Conservation (phyloP, 2,113 vertebrate genomes). For the Atlantisia rogersi region DNA sequence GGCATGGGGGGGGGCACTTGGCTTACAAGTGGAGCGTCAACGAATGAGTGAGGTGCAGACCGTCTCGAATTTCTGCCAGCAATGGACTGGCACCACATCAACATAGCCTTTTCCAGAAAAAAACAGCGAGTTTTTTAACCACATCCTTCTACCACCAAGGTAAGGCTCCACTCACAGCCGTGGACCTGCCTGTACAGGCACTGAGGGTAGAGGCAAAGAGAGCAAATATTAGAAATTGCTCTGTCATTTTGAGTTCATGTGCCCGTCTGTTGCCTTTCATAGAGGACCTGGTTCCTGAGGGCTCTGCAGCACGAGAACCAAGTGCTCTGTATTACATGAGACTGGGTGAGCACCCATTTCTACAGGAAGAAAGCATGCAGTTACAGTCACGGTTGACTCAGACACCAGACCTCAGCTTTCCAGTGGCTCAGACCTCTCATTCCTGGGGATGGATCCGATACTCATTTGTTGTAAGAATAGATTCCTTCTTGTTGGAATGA, state of each 20-base stretch:
- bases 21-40: fast-evolving
- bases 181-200: constrained; percentile 27
- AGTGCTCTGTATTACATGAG: not conserved
- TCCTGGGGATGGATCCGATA: not conserved
- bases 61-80: not conserved
- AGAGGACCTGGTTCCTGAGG: not conserved
- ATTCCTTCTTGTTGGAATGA: not conserved
- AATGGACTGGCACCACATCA: not conserved
- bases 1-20: not conserved
- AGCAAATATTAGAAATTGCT: not conserved
- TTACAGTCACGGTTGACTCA: not conserved
- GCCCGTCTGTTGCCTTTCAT: not conserved
- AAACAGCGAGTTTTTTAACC: not conserved
- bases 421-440: not conserved
- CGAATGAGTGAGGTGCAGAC: not conserved
- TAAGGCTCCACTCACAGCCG: not conserved
- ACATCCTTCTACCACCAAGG: constrained; percentile 8
- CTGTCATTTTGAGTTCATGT: not conserved
- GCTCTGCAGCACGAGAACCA: not conserved
- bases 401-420: not conserved
- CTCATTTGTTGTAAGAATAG: not conserved
- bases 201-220: not conserved
- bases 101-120: not conserved
- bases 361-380: not conserved
- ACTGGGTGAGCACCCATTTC: not conserved